phyloP scores from a whole-genome alignment of 2,113 vertebrate genomes.

The Spea bombifrons region DNA sequence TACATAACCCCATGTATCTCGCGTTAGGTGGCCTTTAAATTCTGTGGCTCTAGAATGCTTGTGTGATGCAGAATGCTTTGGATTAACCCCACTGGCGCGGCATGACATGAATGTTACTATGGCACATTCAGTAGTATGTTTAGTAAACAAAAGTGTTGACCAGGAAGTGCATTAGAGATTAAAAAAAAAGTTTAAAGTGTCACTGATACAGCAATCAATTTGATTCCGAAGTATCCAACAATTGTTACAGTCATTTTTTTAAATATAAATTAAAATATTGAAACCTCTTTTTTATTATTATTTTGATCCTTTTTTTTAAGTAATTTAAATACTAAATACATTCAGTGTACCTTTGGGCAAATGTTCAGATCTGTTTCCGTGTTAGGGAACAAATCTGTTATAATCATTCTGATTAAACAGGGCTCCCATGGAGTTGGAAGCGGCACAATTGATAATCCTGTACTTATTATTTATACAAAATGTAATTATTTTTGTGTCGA shows the following conservation, averaged over 20 bases:
- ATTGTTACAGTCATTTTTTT: conserved; percentile 26
- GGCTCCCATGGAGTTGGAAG: conserved; percentile 10
- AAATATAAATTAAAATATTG: conserved; percentile 41
- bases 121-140: background rate
- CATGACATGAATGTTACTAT: too few species aligned
- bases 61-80: too few species aligned
- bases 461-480: conserved; percentile 27
- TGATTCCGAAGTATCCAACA: conserved; percentile 4
- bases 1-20: too few species aligned
- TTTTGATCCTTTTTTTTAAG: background rate
- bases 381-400: conserved; percentile 16
- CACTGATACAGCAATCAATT: background rate
- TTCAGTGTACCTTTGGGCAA: conserved; percentile 28
- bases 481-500: conserved; percentile 1
- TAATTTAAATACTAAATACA: conserved; percentile 22
- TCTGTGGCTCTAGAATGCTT: too few species aligned
- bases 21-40: too few species aligned
- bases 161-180: background rate
- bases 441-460: conserved; percentile 24
- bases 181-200: conserved; percentile 3
- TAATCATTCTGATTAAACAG: conserved; percentile 25
- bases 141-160: background rate
- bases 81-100: too few species aligned
- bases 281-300: conserved; percentile 15
- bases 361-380: conserved; percentile 16